Base-by-base conservation (phyloP, 2,888 invertebrate species). In the Brachypterus glaber region DNA sequence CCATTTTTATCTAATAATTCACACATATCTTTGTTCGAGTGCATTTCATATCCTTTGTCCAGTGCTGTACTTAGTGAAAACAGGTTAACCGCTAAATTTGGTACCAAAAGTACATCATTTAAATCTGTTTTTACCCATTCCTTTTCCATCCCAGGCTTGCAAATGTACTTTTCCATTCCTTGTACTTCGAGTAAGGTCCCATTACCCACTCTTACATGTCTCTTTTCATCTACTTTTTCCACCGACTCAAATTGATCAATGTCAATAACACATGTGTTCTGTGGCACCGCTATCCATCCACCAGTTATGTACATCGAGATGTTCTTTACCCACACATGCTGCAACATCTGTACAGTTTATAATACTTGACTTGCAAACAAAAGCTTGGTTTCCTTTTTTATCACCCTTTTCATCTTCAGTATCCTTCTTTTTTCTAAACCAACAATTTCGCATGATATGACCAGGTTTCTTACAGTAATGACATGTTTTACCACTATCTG, bases 401-500 rank as follows among this genome's bases (percentile, higher is more conserved):
- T n/a, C n/a, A n/a, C n/a, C n/a, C n/a, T n/a, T n/a, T n/a, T n/a
- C n/a, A n/a, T 21, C 5, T 21, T 21, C 21, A 21, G 5, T 21
- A 7, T 21, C 21, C 21, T 24, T 33, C 30, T 29, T 37, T 46
- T 43, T 34, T n/a, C 36, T 41, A 21, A 33, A 25, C 29, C 33
- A 44, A 37, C 41, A 44, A 30, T 41, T 18, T 27, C 36, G 34
- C 30, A 35, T 37, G 24, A 41, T 27, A 35, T 48, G 44, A 8
- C 48, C 44, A 12, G 35, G 37, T 37, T 40, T 47, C 34, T 46
- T 46, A 34, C 45, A 47, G 30, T 40, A 43, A 35, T 41, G 33
- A 41, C 43, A 47, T 12, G 37, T 35, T 12, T 30, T 18, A 33
- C 31, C 34, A 12, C 27, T 9, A 21, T 21, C 9, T 7, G 5